phyloP scores from a whole-genome alignment of 2,888 invertebrate genomes.

The Catocala fraxini region DNA sequence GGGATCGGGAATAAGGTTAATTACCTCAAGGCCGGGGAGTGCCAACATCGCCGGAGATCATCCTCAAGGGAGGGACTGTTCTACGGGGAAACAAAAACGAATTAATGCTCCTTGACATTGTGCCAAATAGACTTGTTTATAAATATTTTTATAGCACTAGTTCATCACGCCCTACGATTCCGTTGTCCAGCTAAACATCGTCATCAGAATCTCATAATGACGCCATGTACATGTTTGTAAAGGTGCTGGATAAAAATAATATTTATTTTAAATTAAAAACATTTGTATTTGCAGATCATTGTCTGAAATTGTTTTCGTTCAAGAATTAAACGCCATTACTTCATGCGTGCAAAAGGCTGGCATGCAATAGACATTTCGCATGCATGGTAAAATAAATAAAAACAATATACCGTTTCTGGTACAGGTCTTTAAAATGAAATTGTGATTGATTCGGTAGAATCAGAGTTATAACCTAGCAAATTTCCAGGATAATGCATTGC shows the following conservation, averaged over 20 bases:
- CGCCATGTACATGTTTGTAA: conserved; percentile 20
- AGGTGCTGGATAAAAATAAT: conserved; percentile 14
- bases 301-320: conserved; percentile 2
- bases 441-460: too few species aligned
- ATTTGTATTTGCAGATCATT: conserved; percentile 12
- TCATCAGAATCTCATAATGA: conserved; percentile 22
- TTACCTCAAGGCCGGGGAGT: conserved; percentile 79
- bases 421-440: too few species aligned
- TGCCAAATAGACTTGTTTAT: conserved; percentile 51
- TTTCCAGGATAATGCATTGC: not conserved
- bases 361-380: too few species aligned
- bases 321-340: not conserved
- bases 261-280: conserved; percentile 4
- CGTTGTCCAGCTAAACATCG: conserved; percentile 24
- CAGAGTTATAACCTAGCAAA: too few species aligned
- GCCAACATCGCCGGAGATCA: conserved; percentile 54
- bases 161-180: conserved; percentile 23
- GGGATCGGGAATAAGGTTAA: conserved; percentile 78
- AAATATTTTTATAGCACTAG: conserved; percentile 33
- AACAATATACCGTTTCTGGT: too few species aligned
- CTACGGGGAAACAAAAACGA: conserved; percentile 59
- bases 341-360: not conserved
- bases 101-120: conserved; percentile 53
- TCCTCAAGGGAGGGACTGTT: conserved; percentile 47
- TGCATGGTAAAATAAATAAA: too few species aligned